These are phyloP conservation scores for Thalassarche chlororhynchos DNA, from an alignment of 2,113 vertebrate species.

Conservation along the genomic window DNA sequence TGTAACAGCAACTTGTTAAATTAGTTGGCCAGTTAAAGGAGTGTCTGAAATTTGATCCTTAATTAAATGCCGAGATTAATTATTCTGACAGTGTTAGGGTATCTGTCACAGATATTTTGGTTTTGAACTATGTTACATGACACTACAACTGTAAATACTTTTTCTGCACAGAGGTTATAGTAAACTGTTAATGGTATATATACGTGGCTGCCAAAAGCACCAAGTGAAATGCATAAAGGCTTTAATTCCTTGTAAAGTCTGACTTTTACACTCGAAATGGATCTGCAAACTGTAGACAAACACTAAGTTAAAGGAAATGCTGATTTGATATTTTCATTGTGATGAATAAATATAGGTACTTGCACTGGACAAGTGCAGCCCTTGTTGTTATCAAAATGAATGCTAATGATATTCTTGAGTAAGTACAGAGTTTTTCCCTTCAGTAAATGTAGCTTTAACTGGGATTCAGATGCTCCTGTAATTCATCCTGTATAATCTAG, in stretches of 20 bases:
- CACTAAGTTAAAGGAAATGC: not conserved
- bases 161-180: not conserved
- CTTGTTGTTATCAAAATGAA: not conserved
- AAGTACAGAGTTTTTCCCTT: not conserved
- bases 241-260: not conserved
- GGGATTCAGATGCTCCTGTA: not conserved
- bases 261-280: not conserved
- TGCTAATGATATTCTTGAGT: not conserved
- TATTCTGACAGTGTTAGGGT: not conserved
- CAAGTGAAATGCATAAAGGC: not conserved
- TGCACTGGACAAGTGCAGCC: not conserved
- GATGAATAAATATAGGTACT: not conserved
- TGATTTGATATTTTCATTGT: not conserved
- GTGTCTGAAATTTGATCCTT: constrained; percentile 15
- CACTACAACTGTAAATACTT: not conserved
- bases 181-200: not conserved
- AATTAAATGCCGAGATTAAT: constrained; percentile 48
- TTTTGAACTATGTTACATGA: not conserved
- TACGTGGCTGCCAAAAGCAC: not conserved
- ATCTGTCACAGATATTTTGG: not conserved
- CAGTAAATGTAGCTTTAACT: not conserved
- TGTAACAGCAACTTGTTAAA: constrained; percentile 39
- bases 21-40: constrained; percentile 27
- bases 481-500: not conserved
- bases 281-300: not conserved